Evolutionary conservation across 2,888 invertebrate species (phyloP), one percentile per base, ranked within the genome.

Genomic region (Troglohyphantes excavatus): DNA sequence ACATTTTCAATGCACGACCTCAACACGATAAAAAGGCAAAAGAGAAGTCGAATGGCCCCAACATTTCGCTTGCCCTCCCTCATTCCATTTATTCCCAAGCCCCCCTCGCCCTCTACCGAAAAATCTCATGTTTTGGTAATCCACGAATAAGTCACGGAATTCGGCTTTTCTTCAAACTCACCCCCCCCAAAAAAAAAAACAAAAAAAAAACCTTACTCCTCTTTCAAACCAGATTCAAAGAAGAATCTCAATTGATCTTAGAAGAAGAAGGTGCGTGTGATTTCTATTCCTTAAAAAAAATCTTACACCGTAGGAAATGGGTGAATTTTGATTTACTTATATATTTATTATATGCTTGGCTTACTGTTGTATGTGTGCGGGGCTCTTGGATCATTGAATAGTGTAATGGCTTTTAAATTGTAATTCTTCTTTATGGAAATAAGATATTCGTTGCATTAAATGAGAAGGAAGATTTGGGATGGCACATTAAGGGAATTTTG

Each of bases 111-210:
- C 43, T 81, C 27, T 19, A 27, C 72, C 39, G 27, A 53, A 26
- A 23, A 59, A 67, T 46, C 87, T 88, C 87, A 88, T 88, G 87
- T 88, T 88, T 88, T 88, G 87, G 87, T 88, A 88, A 88, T 88
- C 87, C 59, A 39, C 13, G 73, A 63, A 46, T 73, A 88, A 88
- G 87, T 88, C 87, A 88, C 87, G 87, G 33, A 88, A 88, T 73
- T 68, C 73, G 19, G 59, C 61, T 67, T 46, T 68, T 68, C 23
- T 23, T 23, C 61, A 76, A 27, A 17, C 53, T 27, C 61, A n/a
- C 9, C 19, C 23, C 19, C 19, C 70, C 29, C 39, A 13, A 27
- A 67, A 67, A n/a, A n/a, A n/a, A n/a, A n/a, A n/a, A n/a, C n/a
- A n/a, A n/a, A n/a, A n/a, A n/a, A n/a, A 70, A 17, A 13, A 29